Evolutionary conservation across 2,888 invertebrate species (phyloP), one percentile per base, ranked within the genome.

Genomic region (Hedychridium roseum): DNA sequence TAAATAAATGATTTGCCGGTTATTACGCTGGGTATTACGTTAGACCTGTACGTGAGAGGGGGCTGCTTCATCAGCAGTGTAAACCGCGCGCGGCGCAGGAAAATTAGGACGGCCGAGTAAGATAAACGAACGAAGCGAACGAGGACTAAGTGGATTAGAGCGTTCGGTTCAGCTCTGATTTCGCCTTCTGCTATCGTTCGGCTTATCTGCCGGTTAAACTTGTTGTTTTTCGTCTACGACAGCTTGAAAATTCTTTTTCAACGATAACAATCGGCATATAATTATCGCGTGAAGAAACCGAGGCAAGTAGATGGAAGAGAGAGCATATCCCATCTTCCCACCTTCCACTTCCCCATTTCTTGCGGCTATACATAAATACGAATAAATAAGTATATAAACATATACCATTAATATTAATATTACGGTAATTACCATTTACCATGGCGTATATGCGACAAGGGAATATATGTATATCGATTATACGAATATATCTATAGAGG

Each of bases 51-150:
- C n/a, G n/a, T n/a, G n/a, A n/a, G n/a, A n/a, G n/a, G n/a, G n/a
- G n/a, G n/a, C n/a, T 57, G 65, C 60, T 66, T 65, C 66, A 65
- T 64, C 60, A 64, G 60, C 54, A 57, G 54, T 60, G 57, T 57
- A 64, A 65, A 65, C 57, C 43, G 36, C n/a, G n/a, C n/a, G n/a
- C 38, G 32, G 43, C 45, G 7, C 20, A 15, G 41, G 54, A 57
- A 54, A 64, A 64, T 63, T 57, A 63, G 65, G 54, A 16, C 60
- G 51, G 38, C 53, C 53, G 53, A 53, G 64, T 53, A 55, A 60
- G 50, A 55, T 58, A 64, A 66, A 63, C 54, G 58, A 56, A 53
- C 53, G 43, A 43, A 38, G 41, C 43, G 6, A 38, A 5, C 21
- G 21, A 46, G 43, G 41, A 34, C 44, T 45, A 63, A 57, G 50